Percentiles rank a stretch among this genome's conserved stretches.
phyloP scores from a whole-genome alignment of 1,140 invertebrate genomes.

The Drosophila sechellia region DNA sequence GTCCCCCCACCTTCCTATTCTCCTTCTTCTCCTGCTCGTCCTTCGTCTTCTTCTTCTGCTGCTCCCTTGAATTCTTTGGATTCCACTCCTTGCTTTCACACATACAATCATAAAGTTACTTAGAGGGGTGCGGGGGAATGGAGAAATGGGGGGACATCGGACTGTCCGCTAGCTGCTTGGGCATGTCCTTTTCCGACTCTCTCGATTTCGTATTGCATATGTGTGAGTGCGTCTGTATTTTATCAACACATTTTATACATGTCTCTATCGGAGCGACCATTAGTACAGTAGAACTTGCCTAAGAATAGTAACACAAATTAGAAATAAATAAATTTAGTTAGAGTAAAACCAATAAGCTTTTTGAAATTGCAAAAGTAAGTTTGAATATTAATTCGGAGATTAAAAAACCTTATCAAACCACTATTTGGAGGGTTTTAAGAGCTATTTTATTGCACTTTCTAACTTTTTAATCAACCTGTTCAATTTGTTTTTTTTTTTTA shows the following conservation, averaged over 20 bases:
- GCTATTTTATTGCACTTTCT: too few species aligned
- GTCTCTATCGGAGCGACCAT: constrained; percentile 45
- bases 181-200: constrained; percentile 66
- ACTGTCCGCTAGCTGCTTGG: constrained; percentile 77
- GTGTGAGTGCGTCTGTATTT: constrained; percentile 37
- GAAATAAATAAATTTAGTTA: neutral
- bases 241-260: constrained; percentile 66
- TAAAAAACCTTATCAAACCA: too few species aligned
- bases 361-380: too few species aligned
- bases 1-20: constrained; percentile 6
- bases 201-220: constrained; percentile 14
- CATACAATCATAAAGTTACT: constrained; percentile 79
- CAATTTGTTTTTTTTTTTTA: too few species aligned
- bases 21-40: constrained; percentile 1
- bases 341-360: too few species aligned
- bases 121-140: constrained; percentile 16
- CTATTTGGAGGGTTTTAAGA: too few species aligned
- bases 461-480: too few species aligned
- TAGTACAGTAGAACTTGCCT: constrained; percentile 18
- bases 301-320: neutral
- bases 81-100: constrained; percentile 40
- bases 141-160: constrained; percentile 41
- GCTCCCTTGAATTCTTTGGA: constrained; percentile 38
- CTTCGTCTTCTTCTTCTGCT: constrained; percentile 14
- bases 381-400: too few species aligned